Evolutionary conservation across 2,113 vertebrate genomes (phyloP).

Genomic region (Tylochromis polylepis): DNA sequence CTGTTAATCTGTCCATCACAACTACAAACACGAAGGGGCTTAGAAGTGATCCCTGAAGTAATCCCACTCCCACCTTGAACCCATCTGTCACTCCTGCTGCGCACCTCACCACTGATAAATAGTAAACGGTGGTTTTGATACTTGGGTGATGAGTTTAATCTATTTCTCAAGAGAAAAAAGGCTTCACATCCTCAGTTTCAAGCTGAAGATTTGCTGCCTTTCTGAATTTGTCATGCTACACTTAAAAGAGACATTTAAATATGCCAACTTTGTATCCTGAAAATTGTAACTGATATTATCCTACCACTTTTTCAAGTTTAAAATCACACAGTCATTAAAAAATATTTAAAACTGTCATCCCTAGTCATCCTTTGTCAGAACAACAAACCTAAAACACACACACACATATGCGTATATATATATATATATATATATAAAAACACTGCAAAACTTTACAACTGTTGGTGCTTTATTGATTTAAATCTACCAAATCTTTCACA

Average conservation of each 20-base stretch:
- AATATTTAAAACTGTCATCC: not conserved
- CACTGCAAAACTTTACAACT: not conserved
- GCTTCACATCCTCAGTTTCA: not conserved
- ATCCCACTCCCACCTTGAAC: not conserved
- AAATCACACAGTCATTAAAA: not conserved
- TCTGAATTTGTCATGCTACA: not conserved
- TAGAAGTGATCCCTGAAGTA: not conserved
- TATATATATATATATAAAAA: too few species aligned
- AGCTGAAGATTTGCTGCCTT: not conserved
- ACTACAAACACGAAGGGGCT: not conserved
- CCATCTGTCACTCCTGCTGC: not conserved
- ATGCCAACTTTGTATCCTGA: not conserved
- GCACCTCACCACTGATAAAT: not conserved
- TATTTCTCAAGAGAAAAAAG: not conserved
- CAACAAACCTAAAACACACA: not conserved
- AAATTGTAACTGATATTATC: not conserved
- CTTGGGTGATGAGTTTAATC: not conserved
- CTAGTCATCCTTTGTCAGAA: not conserved
- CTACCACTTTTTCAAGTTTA: not conserved
- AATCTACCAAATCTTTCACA: not conserved
- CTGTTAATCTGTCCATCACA: not conserved
- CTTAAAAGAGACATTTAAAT: not conserved
- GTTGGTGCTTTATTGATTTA: not conserved
- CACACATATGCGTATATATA: too few species aligned
- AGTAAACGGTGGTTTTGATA: not conserved